phyloP scores from a whole-genome alignment of 2,888 invertebrate species.

The Oasisia sp. region DNA sequence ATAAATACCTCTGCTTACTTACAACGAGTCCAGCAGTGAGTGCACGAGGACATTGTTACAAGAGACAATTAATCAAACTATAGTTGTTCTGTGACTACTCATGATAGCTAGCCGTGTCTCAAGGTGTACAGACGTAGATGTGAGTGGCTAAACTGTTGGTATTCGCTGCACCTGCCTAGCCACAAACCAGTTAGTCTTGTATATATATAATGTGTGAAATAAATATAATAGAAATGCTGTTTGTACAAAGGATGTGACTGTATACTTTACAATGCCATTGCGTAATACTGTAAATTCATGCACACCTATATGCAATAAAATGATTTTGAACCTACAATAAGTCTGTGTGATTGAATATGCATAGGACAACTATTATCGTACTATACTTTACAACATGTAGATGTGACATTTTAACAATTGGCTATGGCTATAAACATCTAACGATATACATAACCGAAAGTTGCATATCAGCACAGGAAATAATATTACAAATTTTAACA shows the following conservation, averaged over 20 bases:
- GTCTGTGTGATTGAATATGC: background rate
- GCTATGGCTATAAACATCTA: too few relatives aligned
- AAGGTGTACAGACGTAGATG: background rate
- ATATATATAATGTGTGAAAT: background rate
- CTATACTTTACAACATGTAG: too few relatives aligned
- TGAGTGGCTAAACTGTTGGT: background rate
- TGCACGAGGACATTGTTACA: background rate
- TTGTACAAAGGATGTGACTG: slow-evolving; percentile 11
- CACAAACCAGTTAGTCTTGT: background rate
- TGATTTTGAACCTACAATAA: background rate
- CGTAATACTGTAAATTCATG: slow-evolving; percentile 6
- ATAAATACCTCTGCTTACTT: background rate
- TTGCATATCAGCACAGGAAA: too few relatives aligned
- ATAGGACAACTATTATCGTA: too few relatives aligned
- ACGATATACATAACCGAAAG: too few relatives aligned
- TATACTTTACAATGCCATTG: background rate
- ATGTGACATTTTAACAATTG: too few relatives aligned
- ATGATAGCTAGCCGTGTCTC: background rate
- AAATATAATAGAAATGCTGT: slow-evolving; percentile 14
- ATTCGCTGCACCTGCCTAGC: background rate
- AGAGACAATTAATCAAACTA: background rate
- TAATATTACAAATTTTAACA: too few relatives aligned
- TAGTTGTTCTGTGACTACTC: background rate
- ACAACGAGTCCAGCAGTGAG: background rate
- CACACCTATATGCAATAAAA: slow-evolving; percentile 13